These are phyloP conservation scores for Linnaemya vulpina DNA, from an alignment of 2,888 invertebrate species.

Conservation along the genomic window DNA sequence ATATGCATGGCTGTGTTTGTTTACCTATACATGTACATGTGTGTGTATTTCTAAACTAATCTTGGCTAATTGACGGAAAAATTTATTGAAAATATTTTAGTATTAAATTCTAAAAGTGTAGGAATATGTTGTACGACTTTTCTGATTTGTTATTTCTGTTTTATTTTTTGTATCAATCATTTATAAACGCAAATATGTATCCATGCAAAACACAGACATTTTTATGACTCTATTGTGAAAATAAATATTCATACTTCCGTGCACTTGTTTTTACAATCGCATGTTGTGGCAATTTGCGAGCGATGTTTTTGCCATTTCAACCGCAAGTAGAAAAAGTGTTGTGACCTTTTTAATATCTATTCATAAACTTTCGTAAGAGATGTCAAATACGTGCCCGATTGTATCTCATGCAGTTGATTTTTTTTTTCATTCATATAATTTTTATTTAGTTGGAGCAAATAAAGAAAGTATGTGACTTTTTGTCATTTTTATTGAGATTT, in stretches of 20 bases:
- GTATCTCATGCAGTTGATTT: conserved; percentile 53
- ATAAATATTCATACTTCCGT: conserved; percentile 13
- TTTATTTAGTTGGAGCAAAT: neutral
- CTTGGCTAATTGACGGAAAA: neutral
- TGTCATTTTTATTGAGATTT: neutral
- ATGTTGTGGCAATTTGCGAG: conserved; percentile 28
- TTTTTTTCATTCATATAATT: neutral
- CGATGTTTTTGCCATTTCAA: neutral
- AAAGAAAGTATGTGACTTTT: neutral
- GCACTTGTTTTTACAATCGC: conserved; percentile 1
- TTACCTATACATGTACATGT: too few species aligned
- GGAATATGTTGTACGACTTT: neutral
- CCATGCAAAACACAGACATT: conserved; percentile 6
- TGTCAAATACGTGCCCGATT: conserved; percentile 65
- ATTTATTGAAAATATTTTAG: neutral
- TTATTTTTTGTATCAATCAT: conserved; percentile 34
- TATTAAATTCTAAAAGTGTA: neutral
- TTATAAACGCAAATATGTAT: conserved; percentile 51
- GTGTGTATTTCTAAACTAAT: too few species aligned
- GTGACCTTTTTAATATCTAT: conserved; percentile 46
- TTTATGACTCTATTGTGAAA: conserved; percentile 47
- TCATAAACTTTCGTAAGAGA: conserved; percentile 50
- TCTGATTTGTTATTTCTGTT: conserved; percentile 10
- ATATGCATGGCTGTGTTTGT: too few species aligned
- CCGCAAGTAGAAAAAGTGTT: conserved; percentile 26